phyloP scores from a whole-genome alignment of 2,113 vertebrate genomes.

The Octodon degus region DNA sequence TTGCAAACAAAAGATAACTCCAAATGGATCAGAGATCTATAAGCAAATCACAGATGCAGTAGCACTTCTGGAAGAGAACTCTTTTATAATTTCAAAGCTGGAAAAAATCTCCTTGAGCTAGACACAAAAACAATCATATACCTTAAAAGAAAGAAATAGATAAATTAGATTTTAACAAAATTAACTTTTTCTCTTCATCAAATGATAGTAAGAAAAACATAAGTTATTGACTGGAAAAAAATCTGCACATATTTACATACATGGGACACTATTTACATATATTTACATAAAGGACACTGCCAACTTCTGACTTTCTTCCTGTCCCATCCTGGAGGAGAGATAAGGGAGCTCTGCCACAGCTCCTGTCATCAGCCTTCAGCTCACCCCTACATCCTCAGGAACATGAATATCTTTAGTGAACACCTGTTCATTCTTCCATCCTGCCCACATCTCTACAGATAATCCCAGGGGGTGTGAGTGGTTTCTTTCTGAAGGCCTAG shows the following conservation, averaged over 20 bases:
- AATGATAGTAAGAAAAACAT: not conserved
- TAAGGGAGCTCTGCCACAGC: not conserved
- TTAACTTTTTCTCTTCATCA: not conserved
- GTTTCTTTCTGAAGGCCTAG: not conserved
- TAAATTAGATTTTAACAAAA: not conserved
- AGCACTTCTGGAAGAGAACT: conserved; percentile 4
- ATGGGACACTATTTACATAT: not conserved
- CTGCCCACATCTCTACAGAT: not conserved
- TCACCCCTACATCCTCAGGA: not conserved
- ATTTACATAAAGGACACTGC: not conserved
- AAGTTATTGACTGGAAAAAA: not conserved
- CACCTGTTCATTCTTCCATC: not conserved
- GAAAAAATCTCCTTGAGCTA: not conserved
- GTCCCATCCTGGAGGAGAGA: not conserved
- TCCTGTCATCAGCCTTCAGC: not conserved
- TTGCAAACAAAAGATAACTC: not conserved
- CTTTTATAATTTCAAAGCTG: not conserved
- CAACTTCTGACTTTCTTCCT: not conserved
- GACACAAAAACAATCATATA: not conserved
- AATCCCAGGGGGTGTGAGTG: not conserved
- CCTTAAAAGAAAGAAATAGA: not conserved
- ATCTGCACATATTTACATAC: not conserved
- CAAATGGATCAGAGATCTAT: not conserved
- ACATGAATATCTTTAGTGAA: not conserved
- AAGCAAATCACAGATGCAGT: not conserved